Percentiles rank a stretch among this genome's conserved stretches.
Evolutionary conservation across 2,888 invertebrate genomes (phyloP).

Genomic region (Molorchus minor): DNA sequence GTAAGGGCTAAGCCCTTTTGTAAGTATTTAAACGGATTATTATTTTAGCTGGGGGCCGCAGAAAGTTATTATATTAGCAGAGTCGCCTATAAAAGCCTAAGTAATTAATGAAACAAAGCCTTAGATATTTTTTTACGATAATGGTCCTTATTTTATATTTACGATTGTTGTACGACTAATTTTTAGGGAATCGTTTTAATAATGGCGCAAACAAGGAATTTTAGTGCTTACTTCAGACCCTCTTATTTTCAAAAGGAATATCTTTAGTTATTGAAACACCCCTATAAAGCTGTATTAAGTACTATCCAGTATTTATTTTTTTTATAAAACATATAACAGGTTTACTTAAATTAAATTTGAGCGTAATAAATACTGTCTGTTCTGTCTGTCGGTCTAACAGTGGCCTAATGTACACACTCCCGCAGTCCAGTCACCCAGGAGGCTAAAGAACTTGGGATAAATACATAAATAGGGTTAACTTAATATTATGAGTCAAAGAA

Average conservation of each 20-base stretch:
- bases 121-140: slow-evolving; percentile 27
- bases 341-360: no score
- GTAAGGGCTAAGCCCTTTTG: slow-evolving; percentile 22
- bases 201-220: slow-evolving; percentile 43
- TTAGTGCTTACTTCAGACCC: slow-evolving; percentile 29
- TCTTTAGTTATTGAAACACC: slow-evolving; percentile 8
- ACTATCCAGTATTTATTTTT: no score
- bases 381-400: no score
- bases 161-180: slow-evolving; percentile 35
- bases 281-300: no score
- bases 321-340: no score
- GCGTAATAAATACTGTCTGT: no score
- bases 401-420: no score
- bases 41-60: slow-evolving; percentile 36
- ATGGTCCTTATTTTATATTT: slow-evolving; percentile 22
- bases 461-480: no score
- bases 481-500: no score
- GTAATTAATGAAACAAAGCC: slow-evolving; percentile 53
- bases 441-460: no score
- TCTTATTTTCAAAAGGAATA: slow-evolving; percentile 1
- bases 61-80: slow-evolving; percentile 40
- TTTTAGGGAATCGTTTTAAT: slow-evolving; percentile 46
- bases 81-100: slow-evolving; percentile 48
- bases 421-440: no score
- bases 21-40: slow-evolving; percentile 43